Evolutionary conservation across 2,888 invertebrate species (phyloP), one percentile per base, ranked within the genome.

Genomic region (Noctua pronuba): DNA sequence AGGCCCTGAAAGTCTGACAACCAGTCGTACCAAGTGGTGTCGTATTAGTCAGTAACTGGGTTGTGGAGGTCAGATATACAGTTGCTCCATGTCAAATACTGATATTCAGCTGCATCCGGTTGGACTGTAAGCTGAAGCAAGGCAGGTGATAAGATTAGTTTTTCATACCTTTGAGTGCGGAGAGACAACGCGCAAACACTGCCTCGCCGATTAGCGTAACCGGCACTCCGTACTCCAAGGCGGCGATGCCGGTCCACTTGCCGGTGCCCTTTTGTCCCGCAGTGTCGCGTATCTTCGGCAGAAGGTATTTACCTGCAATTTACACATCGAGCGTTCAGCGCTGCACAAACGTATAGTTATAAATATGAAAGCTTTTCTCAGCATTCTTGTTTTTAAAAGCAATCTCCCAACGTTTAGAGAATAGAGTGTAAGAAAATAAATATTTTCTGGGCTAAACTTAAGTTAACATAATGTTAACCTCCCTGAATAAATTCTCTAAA

Each of bases 221-320:
- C 0, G 99, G 99, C 24, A 99, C 98, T 16, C 99, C 99, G 91
- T 99, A 99, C 91, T 99, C 99, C 41, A 99, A 96, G 0, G 99
- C 99, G 6, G 99, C 98, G 88, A 99, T 99, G 0, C 99, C 99
- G 0, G 99, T 99, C 99, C 99, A 99, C 94, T 99, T 99, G 76
- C 99, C 99, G 0, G 99, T 99, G 72, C 99, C 99, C 95, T 99
- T 99, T 96, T 99, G 99, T 0, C 99, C 99, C 10, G 99, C 99
- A 0, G 99, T 98, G 94, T 99, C 99, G 13, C 98, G 97, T 88
- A 99, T 99, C 94, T 99, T 98, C 58, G 99, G 99, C 82, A 99
- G 95, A 67, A 99, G 95, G 90, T 98, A 98, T 79, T 98, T 96
- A 58, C 97, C 98, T 98, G 89, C 94, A 85, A 79, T 49, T 7